phyloP scores from a whole-genome alignment of 2,888 invertebrate genomes.

The Shargacucullia verbasci region DNA sequence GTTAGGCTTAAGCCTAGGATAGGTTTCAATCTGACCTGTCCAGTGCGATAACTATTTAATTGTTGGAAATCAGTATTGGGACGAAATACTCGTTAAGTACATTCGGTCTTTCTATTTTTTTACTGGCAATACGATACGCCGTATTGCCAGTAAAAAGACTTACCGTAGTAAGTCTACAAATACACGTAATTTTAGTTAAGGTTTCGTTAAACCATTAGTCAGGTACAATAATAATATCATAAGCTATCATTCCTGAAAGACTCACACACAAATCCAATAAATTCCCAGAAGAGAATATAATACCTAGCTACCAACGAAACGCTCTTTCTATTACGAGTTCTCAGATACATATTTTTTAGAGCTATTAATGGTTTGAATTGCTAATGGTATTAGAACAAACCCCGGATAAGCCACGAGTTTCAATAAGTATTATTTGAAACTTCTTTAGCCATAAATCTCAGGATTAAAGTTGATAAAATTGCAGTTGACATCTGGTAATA shows the following conservation, averaged over 20 bases:
- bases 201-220: background rate
- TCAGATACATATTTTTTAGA: background rate
- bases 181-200: background rate
- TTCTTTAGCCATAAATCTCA: background rate
- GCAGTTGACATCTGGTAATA: constrained; percentile 9
- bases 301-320: background rate
- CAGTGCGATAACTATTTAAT: constrained; percentile 1
- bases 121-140: no score
- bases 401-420: no score
- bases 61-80: background rate
- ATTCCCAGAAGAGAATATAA: background rate
- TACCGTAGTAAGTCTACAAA: no score
- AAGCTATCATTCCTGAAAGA: constrained; percentile 2
- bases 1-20: constrained; percentile 7
- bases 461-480: constrained; percentile 3
- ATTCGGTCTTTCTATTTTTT: background rate
- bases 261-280: background rate
- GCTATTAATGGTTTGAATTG: no score
- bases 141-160: no score
- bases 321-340: background rate
- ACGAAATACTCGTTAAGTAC: constrained; percentile 4
- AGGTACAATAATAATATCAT: no score
- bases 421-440: background rate
- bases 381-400: no score
- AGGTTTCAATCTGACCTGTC: background rate